These are phyloP conservation scores for Anastrepha obliqua DNA, from an alignment of 1,140 invertebrate genomes.

Conservation along the genomic window DNA sequence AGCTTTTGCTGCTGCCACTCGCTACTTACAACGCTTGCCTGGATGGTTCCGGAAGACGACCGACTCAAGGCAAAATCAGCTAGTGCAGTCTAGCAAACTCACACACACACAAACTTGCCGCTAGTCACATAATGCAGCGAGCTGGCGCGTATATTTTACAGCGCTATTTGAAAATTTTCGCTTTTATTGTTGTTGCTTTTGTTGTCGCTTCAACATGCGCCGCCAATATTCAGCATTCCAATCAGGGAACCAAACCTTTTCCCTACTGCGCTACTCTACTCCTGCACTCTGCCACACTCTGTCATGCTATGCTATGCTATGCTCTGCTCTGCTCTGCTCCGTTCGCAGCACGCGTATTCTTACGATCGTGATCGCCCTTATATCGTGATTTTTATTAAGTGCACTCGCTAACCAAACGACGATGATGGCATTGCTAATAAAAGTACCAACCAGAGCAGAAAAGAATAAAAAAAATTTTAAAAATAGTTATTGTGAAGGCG, in stretches of 20 bases:
- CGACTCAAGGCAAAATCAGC: background rate
- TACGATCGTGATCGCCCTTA: slow-evolving; percentile 59
- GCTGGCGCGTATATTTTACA: background rate
- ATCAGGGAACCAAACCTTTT: background rate
- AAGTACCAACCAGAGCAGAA: background rate
- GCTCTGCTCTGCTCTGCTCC: background rate
- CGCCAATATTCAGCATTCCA: slow-evolving; percentile 13
- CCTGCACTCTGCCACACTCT: background rate
- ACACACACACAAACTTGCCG: background rate
- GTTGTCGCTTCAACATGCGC: background rate
- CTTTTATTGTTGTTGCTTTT: background rate
- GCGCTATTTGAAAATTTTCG: background rate
- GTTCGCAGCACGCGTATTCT: slow-evolving; percentile 20
- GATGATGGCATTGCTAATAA: background rate
- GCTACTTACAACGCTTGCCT: background rate
- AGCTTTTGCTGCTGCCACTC: background rate
- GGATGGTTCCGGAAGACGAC: background rate
- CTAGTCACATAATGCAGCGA: background rate
- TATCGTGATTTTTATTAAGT: slow-evolving; percentile 58
- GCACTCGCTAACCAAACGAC: slow-evolving; percentile 37
- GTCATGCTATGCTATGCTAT: background rate
- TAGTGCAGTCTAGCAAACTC: background rate
- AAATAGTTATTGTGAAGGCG: background rate
- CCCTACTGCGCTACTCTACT: background rate
- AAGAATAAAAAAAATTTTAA: background rate